These are phyloP conservation scores for Drosophila mimetica DNA, from an alignment of 2,888 invertebrate species.

Conservation along the genomic window DNA sequence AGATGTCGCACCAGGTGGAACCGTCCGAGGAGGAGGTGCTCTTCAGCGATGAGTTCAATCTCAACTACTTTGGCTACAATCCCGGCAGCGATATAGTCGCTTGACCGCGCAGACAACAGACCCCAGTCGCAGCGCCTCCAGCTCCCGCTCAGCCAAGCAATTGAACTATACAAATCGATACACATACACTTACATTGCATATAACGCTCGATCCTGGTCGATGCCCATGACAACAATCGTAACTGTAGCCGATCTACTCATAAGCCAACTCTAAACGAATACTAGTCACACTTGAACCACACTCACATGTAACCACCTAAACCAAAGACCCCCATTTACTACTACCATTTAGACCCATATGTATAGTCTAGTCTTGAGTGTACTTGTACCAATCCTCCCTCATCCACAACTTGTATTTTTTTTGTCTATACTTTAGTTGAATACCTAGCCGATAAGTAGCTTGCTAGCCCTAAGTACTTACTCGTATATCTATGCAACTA, in stretches of 20 bases:
- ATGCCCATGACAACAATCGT: conserved; percentile 42
- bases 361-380: conserved; percentile 73
- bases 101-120: conserved; percentile 76
- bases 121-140: conserved; percentile 33
- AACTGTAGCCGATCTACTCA: conserved; percentile 54
- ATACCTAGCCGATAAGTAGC: conserved; percentile 61
- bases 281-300: conserved; percentile 66
- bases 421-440: conserved; percentile 55
- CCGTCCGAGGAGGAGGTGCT: conserved; percentile 83
- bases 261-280: conserved; percentile 77
- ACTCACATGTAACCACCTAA: conserved; percentile 64
- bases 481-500: background rate
- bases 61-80: conserved; percentile 84
- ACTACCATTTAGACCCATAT: conserved; percentile 7
- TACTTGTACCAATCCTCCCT: conserved; percentile 58
- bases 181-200: background rate
- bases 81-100: conserved; percentile 83
- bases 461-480: conserved; percentile 53
- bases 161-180: conserved; percentile 11
- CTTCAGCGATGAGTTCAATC: conserved; percentile 84
- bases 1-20: conserved; percentile 81
- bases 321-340: background rate
- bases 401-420: conserved; percentile 34
- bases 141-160: conserved; percentile 42
- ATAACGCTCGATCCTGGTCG: conserved; percentile 12